Percentiles rank a stretch among this genome's conserved stretches.
Evolutionary conservation across 1,140 invertebrate species (phyloP).

Genomic region (Acyrthosiphon pisum): DNA sequence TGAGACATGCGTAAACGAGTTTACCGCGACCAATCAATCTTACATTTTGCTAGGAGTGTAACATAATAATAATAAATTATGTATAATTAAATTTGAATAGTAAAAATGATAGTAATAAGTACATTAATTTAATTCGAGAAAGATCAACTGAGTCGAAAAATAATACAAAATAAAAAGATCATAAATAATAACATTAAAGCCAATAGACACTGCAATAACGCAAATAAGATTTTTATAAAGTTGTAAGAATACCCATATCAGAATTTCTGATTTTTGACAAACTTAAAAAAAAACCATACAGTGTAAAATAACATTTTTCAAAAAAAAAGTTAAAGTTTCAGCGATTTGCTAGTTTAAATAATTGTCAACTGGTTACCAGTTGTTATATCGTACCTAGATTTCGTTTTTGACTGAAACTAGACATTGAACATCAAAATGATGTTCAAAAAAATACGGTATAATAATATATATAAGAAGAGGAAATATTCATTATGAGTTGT

Average conservation of each 20-base stretch:
- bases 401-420: background rate
- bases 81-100: background rate
- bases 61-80: background rate
- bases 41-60: background rate
- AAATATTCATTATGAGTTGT: background rate
- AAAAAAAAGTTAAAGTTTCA: background rate
- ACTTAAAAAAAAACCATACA: background rate
- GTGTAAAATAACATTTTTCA: background rate
- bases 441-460: background rate
- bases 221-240: background rate
- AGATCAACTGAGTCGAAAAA: background rate
- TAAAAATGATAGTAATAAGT: background rate
- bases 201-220: no score
- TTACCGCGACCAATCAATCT: background rate
- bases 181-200: background rate
- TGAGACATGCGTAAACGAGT: background rate
- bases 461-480: background rate
- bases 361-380: background rate
- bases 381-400: background rate
- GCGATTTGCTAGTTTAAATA: background rate
- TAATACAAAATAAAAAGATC: background rate
- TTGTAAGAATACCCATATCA: background rate
- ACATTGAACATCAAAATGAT: background rate
- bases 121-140: background rate
- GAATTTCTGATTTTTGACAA: background rate